Evolutionary conservation across 2,113 vertebrate genomes (phyloP), one percentile per base, ranked within the genome.

Genomic region (Nipponia nippon): DNA sequence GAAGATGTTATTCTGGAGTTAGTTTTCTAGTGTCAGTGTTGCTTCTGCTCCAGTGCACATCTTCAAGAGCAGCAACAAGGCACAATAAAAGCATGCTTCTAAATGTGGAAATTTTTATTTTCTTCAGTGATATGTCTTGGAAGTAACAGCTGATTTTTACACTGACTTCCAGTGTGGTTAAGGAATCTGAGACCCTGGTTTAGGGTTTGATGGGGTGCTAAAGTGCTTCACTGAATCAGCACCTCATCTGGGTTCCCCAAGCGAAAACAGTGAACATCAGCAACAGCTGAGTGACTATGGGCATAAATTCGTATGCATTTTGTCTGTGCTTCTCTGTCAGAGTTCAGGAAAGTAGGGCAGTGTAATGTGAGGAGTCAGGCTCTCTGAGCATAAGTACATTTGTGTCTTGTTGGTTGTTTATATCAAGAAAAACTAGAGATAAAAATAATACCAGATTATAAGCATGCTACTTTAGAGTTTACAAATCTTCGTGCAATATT

Each of bases 61-160:
- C 38, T 55, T 20, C 63, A 19, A 26, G 86, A 50, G 59, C 53
- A 73, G 79, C 30, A 38, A 10, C 7, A 7, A 75, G 40, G 34
- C 42, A 36, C 3, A 4, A 34, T 16, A 65, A 58, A 50, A 22
- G 26, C n/a, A 6, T 2, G 8, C 7, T 5, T 13, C 78, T 13
- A 21, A 49, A 25, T 0, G 0, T 32, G 38, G 10, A 40, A 29
- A 2, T 4, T 22, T 34, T 10, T 34, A 12, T 52, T 52, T 44
- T 50, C 34, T 26, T 26, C n/a, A n/a, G 1, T 6, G 38, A 11
- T 22, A 19, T 16, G 12, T 16, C 18, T 55, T 9, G 81, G 47
- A 46, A 76, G 13, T 15, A 7, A 7, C 42, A 50, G 26, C 36
- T 44, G 1, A 2, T 50, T 42, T 10, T 46, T 78, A 40, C 58